Evolutionary conservation across 2,797 vertebrate species (phyloP).

Genomic region (Saguinus oedipus): DNA sequence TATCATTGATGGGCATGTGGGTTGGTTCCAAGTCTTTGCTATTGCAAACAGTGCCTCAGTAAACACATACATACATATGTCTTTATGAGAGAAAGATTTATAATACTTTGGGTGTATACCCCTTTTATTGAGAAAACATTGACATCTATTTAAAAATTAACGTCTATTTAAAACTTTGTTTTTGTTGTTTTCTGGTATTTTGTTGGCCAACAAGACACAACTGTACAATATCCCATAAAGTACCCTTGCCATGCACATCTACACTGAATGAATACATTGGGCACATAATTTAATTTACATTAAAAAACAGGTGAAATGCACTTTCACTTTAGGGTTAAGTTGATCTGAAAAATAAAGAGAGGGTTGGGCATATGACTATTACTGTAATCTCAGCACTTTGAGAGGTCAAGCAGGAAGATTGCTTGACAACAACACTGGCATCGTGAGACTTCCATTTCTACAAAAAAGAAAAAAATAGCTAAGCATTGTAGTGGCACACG

Average conservation of each 20-base stretch:
- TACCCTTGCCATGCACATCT: background rate
- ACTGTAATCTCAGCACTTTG: background rate
- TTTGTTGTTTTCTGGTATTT: background rate
- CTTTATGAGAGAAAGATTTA: no score
- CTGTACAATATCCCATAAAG: background rate
- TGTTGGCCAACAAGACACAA: background rate
- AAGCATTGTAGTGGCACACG: no score
- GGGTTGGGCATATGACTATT: background rate
- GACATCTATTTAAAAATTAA: background rate
- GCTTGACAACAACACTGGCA: background rate
- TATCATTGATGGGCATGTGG: no score
- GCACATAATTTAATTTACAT: background rate
- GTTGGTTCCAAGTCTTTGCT: no score
- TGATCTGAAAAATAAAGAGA: background rate
- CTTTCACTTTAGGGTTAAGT: background rate
- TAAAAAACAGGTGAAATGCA: background rate
- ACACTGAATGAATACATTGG: background rate
- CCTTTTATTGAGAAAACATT: background rate
- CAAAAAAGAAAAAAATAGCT: background rate
- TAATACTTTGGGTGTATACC: no score
- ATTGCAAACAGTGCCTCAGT: fast-evolving
- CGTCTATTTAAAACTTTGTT: background rate
- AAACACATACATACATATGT: no score
- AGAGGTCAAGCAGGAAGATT: background rate
- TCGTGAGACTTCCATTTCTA: no score